These are phyloP conservation scores for Antennarius maculatus DNA, from an alignment of 2,797 vertebrate genomes.

Conservation along the genomic window DNA sequence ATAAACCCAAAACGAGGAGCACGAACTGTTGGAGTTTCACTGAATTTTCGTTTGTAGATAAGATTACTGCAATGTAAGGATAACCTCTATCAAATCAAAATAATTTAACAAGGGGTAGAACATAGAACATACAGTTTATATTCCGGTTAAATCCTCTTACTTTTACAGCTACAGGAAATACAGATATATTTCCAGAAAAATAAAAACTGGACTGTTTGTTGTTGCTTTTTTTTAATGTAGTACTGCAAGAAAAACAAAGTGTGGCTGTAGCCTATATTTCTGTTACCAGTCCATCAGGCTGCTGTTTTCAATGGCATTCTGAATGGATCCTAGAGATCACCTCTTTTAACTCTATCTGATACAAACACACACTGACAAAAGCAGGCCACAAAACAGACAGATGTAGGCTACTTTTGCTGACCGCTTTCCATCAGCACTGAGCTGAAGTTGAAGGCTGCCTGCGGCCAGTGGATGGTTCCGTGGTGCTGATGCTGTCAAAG, in stretches of 20 bases:
- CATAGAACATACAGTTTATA: too few relatives aligned
- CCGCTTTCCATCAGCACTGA: slow-evolving; percentile 33
- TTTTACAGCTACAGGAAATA: neutral
- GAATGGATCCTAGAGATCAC: neutral
- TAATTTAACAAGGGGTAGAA: too few relatives aligned
- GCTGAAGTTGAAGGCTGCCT: slow-evolving; percentile 53
- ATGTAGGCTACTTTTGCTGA: slow-evolving; percentile 31
- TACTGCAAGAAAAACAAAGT: neutral
- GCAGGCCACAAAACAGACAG: slow-evolving; percentile 14
- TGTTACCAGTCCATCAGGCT: neutral
- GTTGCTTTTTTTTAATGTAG: neutral
- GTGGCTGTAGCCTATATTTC: neutral
- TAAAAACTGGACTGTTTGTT: neutral
- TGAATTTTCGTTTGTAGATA: too few relatives aligned
- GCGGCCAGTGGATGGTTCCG: slow-evolving; percentile 36
- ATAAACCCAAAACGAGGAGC: too few relatives aligned
- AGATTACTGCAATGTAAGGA: too few relatives aligned
- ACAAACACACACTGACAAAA: neutral
- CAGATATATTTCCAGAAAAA: neutral
- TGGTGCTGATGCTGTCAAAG: slow-evolving; percentile 65
- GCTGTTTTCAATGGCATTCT: neutral
- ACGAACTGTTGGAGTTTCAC: too few relatives aligned
- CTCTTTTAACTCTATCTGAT: neutral
- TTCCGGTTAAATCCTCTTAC: neutral
- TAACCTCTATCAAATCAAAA: too few relatives aligned